phyloP scores from a whole-genome alignment of 2,888 invertebrate species.

The Eupithecia subfuscata region DNA sequence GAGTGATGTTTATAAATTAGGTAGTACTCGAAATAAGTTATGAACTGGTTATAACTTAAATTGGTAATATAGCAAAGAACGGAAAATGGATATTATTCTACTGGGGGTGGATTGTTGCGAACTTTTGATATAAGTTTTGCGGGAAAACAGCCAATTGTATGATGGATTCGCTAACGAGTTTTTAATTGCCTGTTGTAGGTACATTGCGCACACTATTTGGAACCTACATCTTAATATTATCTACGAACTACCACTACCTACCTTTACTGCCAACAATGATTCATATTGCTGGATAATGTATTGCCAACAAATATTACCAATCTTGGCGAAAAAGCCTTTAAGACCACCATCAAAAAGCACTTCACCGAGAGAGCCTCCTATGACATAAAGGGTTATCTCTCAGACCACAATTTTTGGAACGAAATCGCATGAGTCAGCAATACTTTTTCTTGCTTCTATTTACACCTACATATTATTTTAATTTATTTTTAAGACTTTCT shows the following conservation, averaged over 20 bases:
- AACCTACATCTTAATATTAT: neutral
- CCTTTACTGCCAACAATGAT: neutral
- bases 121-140: conserved; percentile 15
- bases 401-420: too few species aligned
- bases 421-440: too few species aligned
- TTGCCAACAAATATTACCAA: too few species aligned
- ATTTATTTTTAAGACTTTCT: too few species aligned
- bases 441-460: too few species aligned
- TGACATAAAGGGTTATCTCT: too few species aligned
- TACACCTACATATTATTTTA: too few species aligned
- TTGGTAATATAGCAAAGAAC: conserved; percentile 27
- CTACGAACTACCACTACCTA: neutral
- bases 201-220: neutral
- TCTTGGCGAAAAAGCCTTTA: too few species aligned
- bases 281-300: too few species aligned
- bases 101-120: conserved; percentile 10
- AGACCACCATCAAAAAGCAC: too few species aligned
- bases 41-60: conserved; percentile 32
- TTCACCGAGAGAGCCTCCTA: too few species aligned
- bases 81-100: conserved; percentile 20
- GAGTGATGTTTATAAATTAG: conserved; percentile 27
- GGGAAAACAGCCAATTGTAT: conserved; percentile 6
- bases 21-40: conserved; percentile 22
- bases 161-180: conserved; percentile 20
- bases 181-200: conserved; percentile 9